Evolutionary conservation across 1,140 invertebrate species (phyloP).

Genomic region (Brachionus rotundiformis): DNA sequence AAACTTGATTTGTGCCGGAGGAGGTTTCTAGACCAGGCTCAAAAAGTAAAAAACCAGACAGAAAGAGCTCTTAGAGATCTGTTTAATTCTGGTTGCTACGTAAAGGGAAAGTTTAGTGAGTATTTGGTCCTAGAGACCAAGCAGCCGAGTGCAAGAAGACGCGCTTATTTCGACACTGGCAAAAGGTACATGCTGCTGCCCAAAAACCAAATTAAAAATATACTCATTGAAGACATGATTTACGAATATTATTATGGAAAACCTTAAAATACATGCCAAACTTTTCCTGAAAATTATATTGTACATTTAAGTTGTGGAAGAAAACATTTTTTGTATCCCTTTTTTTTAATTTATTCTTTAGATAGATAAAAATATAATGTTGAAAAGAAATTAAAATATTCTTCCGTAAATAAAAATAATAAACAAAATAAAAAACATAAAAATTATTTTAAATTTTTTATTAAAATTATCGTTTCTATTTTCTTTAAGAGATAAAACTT

Average conservation of each 20-base stretch:
- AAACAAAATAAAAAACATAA: neutral
- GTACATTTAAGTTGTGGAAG: neutral
- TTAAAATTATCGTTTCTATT: neutral
- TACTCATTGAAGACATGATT: conserved; percentile 2
- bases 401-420: neutral
- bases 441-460: neutral
- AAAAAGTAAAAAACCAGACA: neutral
- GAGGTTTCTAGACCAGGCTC: neutral
- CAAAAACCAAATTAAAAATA: neutral
- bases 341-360: neutral
- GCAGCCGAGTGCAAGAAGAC: neutral
- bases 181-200: neutral
- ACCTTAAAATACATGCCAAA: neutral
- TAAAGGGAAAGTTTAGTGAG: neutral
- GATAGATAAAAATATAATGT: neutral
- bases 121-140: neutral
- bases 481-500: neutral
- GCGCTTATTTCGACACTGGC: neutral
- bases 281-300: neutral
- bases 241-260: conserved; percentile 40
- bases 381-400: too few relatives aligned
- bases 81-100: conserved; percentile 9
- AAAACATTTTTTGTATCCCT: neutral
- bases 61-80: conserved; percentile 8
- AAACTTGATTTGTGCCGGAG: neutral